phyloP scores from a whole-genome alignment of 1,140 invertebrate genomes.

The Achroia grisella region DNA sequence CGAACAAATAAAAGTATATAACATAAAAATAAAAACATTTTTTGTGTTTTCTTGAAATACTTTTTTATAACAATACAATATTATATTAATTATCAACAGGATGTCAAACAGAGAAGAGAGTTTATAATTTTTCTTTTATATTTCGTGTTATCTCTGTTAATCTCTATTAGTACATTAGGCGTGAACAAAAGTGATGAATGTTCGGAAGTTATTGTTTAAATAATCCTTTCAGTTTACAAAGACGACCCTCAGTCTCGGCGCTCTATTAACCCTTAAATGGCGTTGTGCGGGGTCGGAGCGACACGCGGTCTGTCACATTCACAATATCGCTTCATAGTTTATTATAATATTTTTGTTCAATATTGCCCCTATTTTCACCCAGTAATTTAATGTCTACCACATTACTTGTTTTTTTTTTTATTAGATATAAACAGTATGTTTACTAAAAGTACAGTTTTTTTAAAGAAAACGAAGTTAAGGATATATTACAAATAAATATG shows the following conservation, averaged over 20 bases:
- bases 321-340: constrained; percentile 62
- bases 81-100: too few relatives aligned
- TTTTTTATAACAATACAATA: too few relatives aligned
- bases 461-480: too few relatives aligned
- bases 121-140: too few relatives aligned
- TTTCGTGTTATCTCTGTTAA: constrained; percentile 27
- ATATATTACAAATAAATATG: too few relatives aligned
- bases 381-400: constrained; percentile 6
- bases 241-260: constrained; percentile 34
- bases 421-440: too few relatives aligned
- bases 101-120: too few relatives aligned
- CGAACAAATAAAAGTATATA: too few relatives aligned
- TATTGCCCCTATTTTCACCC: constrained; percentile 41
- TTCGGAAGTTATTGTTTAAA: constrained; percentile 42
- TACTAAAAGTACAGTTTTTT: too few relatives aligned
- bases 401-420: constrained; percentile 2
- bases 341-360: constrained; percentile 62
- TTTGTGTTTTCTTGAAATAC: too few relatives aligned
- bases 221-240: constrained; percentile 47
- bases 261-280: constrained; percentile 47
- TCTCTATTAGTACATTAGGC: constrained; percentile 25
- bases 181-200: constrained; percentile 46
- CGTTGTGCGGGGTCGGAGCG: constrained; percentile 29
- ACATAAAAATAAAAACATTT: too few relatives aligned
- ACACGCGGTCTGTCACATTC: constrained; percentile 64